Base-by-base conservation (phyloP, 2,888 invertebrate genomes). In the Apoderus coryli region DNA sequence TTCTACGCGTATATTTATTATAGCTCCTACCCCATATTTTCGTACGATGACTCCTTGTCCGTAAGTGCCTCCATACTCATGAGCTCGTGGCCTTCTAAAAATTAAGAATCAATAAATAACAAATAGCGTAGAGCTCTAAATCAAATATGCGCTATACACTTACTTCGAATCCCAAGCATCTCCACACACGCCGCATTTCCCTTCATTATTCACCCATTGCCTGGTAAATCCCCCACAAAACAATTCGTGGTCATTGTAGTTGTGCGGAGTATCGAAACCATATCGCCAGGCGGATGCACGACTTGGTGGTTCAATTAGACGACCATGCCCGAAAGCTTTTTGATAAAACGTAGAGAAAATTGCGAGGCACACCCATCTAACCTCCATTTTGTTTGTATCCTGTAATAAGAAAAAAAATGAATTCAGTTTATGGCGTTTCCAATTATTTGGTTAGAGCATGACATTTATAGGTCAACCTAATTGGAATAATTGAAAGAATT, bases 161-260 rank as follows among this genome's bases (percentile, higher is more conserved):
- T 46, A 57, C 44, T 59, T 57, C 4, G 67, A 45, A 46, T 86
- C 82, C 78, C 79, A 86, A 2, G 86, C 66, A 55, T 88, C 86
- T 1, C 86, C 86, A 46, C 86, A 86, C 25, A 84, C 71, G 2
- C 88, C 88, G 48, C 88, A 88, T 52, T 81, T 80, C 1, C 88
- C 88, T 3, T 64, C 71, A 49, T 88, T 88, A 34, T 61, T 69
- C 45, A 72, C 69, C 78, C 82, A 82, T 49, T 86, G 86, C 29
- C 80, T 63, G n/a, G 76, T 67, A 53, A 77, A 84, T 6, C 88
- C 88, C 1, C 88, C 88, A 53, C 88, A 88, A 58, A 76, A 88
- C 3, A 79, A 64, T 50, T 88, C 84, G 53, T 86, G 78, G 57
- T 89, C 88, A 54, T 88, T 85, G 60, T 86, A 88, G 57, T 89